Evolutionary conservation across 2,888 invertebrate genomes (phyloP), one percentile per base, ranked within the genome.

Genomic region (Ormyrus rosae): DNA sequence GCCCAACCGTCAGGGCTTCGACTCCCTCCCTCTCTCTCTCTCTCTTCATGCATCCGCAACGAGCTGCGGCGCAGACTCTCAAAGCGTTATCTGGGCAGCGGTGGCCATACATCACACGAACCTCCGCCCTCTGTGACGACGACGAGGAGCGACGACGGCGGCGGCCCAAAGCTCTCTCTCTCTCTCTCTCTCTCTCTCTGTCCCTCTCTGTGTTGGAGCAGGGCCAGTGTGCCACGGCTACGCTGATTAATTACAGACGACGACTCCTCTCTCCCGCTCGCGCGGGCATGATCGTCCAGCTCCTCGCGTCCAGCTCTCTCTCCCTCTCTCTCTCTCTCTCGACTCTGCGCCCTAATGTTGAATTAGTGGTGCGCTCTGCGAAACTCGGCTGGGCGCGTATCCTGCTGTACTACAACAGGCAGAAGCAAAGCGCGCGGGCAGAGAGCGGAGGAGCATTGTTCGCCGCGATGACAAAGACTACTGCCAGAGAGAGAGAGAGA

Each of bases 201-300:
- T 55, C 46, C 7, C 58, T 50, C 68, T 45, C 50, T 46, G 5
- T 6, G 13, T 9, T 34, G 34, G 34, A 51, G 55, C 9, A 46
- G 4, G 46, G 48, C 34, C 51, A 63, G 70, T n/a, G 11, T 6
- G 61, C 46, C 11, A 50, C 53, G 69, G 53, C n/a, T 34, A 68
- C 72, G 67, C 77, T 80, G 79, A 82, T 82, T 82, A 80, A 82
- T 82, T 82, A 73, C 77, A 70, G 65, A 68, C 76, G 63, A 55
- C 13, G 55, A 69, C 56, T 19, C 19, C 13, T 4, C 64, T 63
- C 10, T 45, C n/a, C 46, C 11, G 13, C 61, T n/a, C 65, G 51
- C 34, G 34, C 34, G 34, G 76, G 76, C 68, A 73, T 80, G 76
- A 76, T 80, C 80, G 58, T 74, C 70, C n/a, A 48, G 70, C 63